A percentile compares a stretch with the other conserved stretches of the same genome.
Evolutionary conservation across 2,797 vertebrate species (phyloP).

Genomic region (Spondyliosoma cantharus): DNA sequence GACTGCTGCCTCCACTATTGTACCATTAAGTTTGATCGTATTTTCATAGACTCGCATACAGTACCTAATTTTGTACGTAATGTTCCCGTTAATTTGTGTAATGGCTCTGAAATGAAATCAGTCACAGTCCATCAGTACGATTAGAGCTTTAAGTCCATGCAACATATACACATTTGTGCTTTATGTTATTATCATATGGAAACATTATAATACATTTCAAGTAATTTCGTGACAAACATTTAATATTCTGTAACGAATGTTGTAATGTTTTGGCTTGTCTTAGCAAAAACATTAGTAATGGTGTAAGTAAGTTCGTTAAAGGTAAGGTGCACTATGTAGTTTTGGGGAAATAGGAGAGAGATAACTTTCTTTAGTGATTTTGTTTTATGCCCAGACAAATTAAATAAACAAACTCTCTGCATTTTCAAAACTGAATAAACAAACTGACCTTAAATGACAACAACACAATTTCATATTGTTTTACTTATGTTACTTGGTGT

Average conservation of each 20-base stretch:
- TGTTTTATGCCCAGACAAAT: too few species aligned
- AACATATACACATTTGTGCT: not conserved
- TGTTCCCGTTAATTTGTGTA: slow-evolving; percentile 8
- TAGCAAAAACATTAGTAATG: not conserved
- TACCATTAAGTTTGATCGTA: slow-evolving; percentile 24
- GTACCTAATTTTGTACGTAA: slow-evolving; percentile 16
- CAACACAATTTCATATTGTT: too few species aligned
- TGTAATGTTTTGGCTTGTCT: not conserved
- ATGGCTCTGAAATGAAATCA: slow-evolving; percentile 18
- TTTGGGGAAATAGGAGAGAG: too few species aligned
- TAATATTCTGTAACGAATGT: not conserved
- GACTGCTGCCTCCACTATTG: not conserved
- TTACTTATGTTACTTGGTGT: too few species aligned
- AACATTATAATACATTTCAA: not conserved
- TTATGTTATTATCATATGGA: not conserved
- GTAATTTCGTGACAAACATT: not conserved
- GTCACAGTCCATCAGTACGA: not conserved
- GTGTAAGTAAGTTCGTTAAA: too few species aligned
- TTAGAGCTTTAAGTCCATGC: not conserved
- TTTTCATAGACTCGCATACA: slow-evolving; percentile 4
- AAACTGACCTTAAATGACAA: too few species aligned
- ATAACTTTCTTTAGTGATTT: too few species aligned
- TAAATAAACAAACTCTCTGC: too few species aligned
- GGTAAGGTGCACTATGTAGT: too few species aligned
- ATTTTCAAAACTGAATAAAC: too few species aligned